Percentiles rank a stretch among this genome's conserved stretches.
Evolutionary conservation across 92 coral and sea anemone genomes (phyloP).

Genomic region (Epizoanthus rinbou): DNA sequence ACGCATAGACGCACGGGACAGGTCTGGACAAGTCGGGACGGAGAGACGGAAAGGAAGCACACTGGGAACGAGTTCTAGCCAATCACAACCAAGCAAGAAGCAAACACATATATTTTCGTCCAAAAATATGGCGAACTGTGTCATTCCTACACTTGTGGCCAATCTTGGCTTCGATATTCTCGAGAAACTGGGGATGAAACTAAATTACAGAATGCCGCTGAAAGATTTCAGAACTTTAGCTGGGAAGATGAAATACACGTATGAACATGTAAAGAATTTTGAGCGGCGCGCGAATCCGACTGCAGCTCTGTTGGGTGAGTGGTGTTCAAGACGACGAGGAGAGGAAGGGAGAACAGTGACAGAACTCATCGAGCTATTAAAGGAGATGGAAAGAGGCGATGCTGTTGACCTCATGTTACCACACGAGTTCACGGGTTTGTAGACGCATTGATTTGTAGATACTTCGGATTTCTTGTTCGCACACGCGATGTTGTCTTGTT

Average conservation of each 20-base stretch:
- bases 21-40: constrained; percentile 31
- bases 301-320: constrained; percentile 64
- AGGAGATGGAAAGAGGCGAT: constrained; percentile 89
- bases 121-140: constrained; percentile 35
- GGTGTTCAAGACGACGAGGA: constrained; percentile 45
- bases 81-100: not conserved
- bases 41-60: not conserved
- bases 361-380: constrained; percentile 60
- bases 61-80: constrained; percentile 3
- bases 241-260: constrained; percentile 79
- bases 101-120: constrained; percentile 16
- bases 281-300: constrained; percentile 84
- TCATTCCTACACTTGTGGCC: constrained; percentile 59
- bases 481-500: not conserved
- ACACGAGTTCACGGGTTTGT: constrained; percentile 81
- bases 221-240: constrained; percentile 86
- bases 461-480: not conserved
- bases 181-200: constrained; percentile 77
- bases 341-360: constrained; percentile 84
- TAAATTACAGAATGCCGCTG: constrained; percentile 81
- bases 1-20: no score
- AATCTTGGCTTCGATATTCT: constrained; percentile 69
- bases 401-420: constrained; percentile 82
- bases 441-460: not conserved
- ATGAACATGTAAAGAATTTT: constrained; percentile 69